Conservation (phyloP, 2,888 invertebrate species). For the Theretra japonica region DNA sequence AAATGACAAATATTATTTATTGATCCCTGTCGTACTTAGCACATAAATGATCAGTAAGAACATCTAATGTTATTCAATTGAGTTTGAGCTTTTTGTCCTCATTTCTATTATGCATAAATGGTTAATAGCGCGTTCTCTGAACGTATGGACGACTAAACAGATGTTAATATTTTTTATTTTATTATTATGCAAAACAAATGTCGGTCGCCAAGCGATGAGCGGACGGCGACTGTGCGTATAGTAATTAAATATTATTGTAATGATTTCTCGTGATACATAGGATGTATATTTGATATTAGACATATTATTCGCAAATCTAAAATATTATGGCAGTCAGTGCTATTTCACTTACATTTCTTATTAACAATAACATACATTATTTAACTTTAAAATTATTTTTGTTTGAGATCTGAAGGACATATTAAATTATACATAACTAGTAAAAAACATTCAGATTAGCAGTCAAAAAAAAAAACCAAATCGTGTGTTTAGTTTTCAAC, state of each 20-base stretch:
- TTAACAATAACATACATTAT: too few species aligned
- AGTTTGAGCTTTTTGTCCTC: constrained; percentile 33
- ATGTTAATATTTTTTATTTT: constrained; percentile 45
- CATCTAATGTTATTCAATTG: constrained; percentile 37
- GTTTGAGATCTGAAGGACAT: too few species aligned
- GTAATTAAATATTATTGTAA: background rate
- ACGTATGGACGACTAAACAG: constrained; percentile 47
- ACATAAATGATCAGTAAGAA: constrained; percentile 33
- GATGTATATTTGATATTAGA: too few species aligned
- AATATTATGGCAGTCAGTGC: too few species aligned
- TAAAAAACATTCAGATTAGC: too few species aligned
- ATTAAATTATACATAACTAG: too few species aligned
- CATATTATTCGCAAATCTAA: too few species aligned
- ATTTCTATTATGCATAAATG: constrained; percentile 43
- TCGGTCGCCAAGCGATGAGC: constrained; percentile 35
- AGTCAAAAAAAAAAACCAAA: too few species aligned
- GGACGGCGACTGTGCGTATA: background rate
- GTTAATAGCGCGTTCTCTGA: constrained; percentile 39
- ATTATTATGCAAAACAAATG: constrained; percentile 43
- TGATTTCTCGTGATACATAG: background rate
- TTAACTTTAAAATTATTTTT: too few species aligned
- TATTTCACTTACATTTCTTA: too few species aligned
- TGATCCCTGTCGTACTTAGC: background rate
- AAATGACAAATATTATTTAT: constrained; percentile 19
- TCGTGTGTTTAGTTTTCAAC: too few species aligned